Conservation (phyloP, 2,797 vertebrate genomes). For the Halcyon smyrnensis region DNA sequence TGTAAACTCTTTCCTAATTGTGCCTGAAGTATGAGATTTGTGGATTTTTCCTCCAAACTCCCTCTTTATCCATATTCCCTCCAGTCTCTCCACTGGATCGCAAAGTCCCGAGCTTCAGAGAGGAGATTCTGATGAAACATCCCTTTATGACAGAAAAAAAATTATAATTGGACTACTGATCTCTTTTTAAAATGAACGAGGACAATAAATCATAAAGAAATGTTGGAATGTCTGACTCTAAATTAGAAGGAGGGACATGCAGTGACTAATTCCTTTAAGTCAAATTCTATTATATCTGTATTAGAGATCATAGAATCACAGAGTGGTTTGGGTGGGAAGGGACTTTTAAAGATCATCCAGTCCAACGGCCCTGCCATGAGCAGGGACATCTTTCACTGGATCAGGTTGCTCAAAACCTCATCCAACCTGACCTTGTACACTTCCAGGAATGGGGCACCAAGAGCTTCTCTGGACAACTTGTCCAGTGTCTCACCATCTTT, state of each 20-base stretch:
- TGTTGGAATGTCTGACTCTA: background rate
- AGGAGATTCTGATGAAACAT: background rate
- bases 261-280: background rate
- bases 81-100: no score
- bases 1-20: background rate
- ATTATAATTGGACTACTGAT: background rate
- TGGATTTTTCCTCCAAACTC: background rate
- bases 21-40: background rate
- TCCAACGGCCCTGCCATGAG: accelerated
- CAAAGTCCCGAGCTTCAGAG: background rate
- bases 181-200: background rate
- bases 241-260: background rate
- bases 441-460: background rate
- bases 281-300: background rate
- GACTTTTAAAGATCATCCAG: background rate
- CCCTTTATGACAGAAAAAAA: background rate
- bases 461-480: background rate
- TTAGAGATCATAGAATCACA: background rate
- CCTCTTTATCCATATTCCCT: background rate
- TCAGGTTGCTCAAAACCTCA: accelerated
- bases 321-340: background rate
- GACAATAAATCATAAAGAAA: background rate
- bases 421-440: background rate
- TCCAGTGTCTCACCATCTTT: background rate
- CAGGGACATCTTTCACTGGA: accelerated